A percentile compares a stretch with the other conserved stretches of the same genome.
Evolutionary conservation across 2,797 vertebrate genomes (phyloP).

Genomic region (Toxotes lorentzi): DNA sequence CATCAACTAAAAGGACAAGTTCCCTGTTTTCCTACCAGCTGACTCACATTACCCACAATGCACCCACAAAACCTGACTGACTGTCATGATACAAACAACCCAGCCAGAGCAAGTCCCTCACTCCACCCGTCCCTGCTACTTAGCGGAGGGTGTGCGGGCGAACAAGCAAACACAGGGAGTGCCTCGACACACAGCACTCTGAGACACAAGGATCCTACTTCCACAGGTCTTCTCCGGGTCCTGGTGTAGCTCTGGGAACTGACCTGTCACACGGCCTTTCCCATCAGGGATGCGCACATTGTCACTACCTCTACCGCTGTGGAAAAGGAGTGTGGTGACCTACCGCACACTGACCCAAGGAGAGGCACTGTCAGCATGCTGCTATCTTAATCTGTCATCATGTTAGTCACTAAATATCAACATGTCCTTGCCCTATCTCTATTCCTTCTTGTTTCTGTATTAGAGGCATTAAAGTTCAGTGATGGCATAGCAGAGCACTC

Average conservation of each 20-base stretch:
- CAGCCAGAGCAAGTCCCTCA: background rate
- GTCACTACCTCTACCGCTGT: slow-evolving; percentile 21
- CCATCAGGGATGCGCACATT: slow-evolving; percentile 24
- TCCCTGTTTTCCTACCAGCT: no score
- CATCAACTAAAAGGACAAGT: no score
- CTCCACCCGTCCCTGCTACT: background rate
- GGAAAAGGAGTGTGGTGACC: slow-evolving; percentile 35
- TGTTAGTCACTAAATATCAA: slow-evolving; percentile 45
- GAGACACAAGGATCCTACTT: slow-evolving; percentile 27
- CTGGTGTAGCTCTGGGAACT: slow-evolving; percentile 8
- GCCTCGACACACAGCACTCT: slow-evolving; percentile 1
- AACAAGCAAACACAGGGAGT: slow-evolving; percentile 11
- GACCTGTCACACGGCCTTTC: slow-evolving; percentile 37
- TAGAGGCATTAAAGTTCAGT: no score
- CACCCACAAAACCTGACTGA: background rate
- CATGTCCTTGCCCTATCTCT: slow-evolving; percentile 24
- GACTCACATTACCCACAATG: background rate
- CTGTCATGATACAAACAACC: background rate
- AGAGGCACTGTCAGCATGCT: slow-evolving; percentile 29
- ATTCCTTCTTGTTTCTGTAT: no score
- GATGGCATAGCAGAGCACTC: slow-evolving; percentile 14
- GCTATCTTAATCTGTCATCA: slow-evolving; percentile 41
- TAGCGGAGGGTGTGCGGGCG: slow-evolving; percentile 9
- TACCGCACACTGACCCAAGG: slow-evolving; percentile 34
- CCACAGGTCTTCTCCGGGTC: slow-evolving; percentile 36